These are phyloP conservation scores for Dipus sagitta DNA, from an alignment of 2,797 vertebrate genomes.

Conservation along the genomic window DNA sequence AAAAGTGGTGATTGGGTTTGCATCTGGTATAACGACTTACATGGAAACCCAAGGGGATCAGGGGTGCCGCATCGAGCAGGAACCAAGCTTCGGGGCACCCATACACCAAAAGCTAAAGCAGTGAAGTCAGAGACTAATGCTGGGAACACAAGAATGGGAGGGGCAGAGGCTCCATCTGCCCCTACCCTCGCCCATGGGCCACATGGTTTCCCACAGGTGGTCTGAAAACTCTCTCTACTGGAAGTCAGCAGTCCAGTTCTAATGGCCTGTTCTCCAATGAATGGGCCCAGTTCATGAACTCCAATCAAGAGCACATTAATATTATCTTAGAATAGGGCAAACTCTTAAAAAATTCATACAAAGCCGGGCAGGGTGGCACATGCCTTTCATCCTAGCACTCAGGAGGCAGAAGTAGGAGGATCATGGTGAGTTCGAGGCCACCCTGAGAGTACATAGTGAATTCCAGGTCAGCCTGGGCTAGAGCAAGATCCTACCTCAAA, in stretches of 20 bases:
- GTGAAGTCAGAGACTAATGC: background rate
- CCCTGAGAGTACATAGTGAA: too few species aligned
- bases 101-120: too few species aligned
- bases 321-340: background rate
- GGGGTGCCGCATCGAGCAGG: accelerated
- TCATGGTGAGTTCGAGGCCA: too few species aligned
- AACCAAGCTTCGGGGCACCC: background rate
- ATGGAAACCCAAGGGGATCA: background rate
- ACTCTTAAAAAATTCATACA: background rate
- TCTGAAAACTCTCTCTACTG: accelerated
- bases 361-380: too few species aligned
- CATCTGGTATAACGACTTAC: background rate
- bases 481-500: too few species aligned
- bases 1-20: accelerated
- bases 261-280: background rate
- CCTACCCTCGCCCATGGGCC: too few species aligned
- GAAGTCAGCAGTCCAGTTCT: background rate
- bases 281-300: accelerated
- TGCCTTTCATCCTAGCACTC: too few species aligned
- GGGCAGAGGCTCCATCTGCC: background rate
- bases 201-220: background rate
- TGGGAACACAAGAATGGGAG: accelerated
- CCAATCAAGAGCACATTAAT: background rate
- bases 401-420: too few species aligned
- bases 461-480: too few species aligned